Base-by-base conservation (phyloP, 1,140 invertebrate species). In the Polypedilum pembai region DNA sequence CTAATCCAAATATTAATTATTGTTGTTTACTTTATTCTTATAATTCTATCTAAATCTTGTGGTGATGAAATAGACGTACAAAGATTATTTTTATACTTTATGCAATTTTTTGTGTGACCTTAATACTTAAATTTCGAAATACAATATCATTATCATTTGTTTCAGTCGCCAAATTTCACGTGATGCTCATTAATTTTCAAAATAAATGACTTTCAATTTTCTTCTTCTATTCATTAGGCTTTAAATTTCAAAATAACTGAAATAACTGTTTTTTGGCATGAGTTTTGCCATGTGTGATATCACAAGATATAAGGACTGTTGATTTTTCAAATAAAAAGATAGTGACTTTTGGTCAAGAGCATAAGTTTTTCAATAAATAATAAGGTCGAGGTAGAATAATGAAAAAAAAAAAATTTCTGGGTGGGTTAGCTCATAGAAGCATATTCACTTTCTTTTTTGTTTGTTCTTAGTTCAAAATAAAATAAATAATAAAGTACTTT, bases 311-410 rank as follows among this genome's bases (percentile, higher is more conserved):
- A 56, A 56, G 45, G 45, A 56, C 45, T 56, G 15, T 56, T 45
- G 41, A 45, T 45, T 45, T 56, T 56, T 56, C 12, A n/a, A 56
- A 56, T 1, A 56, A n/a, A 33, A 33, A 5, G 3, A 56, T 12
- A 56, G 45, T 56, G 45, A 56, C 45, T 56, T 56, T 56, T n/a
- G n/a, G 45, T 56, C 45, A 56, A 56, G 45, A 56, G 45, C 45
- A 56, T 56, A 12, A 56, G 1, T 56, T 56, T 56, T 56, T 12
- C 15, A 56, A 56, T 56, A 56, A 56, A 56, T 56, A 56, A 56
- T 56, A 56, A 56, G 45, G 45, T 56, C 45, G 45, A 56, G 45
- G 45, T 56, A 56, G 45, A 15, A 56, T 3, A 56, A n/a, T 56
- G n/a, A 56, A 56, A 56, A 45, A 8, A 10, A 45, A 45, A 45